Base-by-base conservation (phyloP, 2,797 vertebrate species). In the Hydrophis major region DNA sequence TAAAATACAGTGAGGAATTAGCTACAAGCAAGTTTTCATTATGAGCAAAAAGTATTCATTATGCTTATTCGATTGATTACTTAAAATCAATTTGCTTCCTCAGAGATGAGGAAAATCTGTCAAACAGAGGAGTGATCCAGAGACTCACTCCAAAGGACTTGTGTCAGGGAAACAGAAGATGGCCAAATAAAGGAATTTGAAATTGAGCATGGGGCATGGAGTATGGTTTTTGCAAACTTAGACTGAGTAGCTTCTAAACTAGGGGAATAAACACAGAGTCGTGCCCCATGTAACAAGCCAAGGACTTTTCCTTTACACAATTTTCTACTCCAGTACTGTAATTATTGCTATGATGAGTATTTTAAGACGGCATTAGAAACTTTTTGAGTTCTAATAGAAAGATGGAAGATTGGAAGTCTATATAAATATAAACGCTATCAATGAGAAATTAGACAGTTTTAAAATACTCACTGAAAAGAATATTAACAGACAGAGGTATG, bases 1-100 rank as follows among this genome's bases (percentile, higher is more conserved):
- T 89, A 94, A n/a, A 88, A 91, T 90, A 55, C 86, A 42, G 59
- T 63, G n/a, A 92, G 93, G 88, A 20, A 59, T 91, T 56, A 88
- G 2, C 3, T 92, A 83, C 20, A 53, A 78, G 90, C 25, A 88
- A 13, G 88, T 32, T 42, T 0, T 86, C 32, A 69, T 2, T 83
- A 50, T 50, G 53, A 91, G 89, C 86, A 90, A 93, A 47, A 83
- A 83, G 20, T 25, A 20, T 83, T 47, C 4, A 12, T 83, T 83
- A 83, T 83, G 20, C 37, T 83, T 47, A 83, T 83, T 63, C 4
- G 11, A 63, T 13, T 63, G 61, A 63, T 63, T 28, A 63, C 61
- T 63, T 63, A 20, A 42, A 25, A 83, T 47, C 74, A 83, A 42
- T 25, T 47, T 83, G 74, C 37, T 42, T 83, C 20, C 37, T 42